Evolutionary conservation across 2,113 vertebrate species (phyloP).

Genomic region (Spilogale gracilis): DNA sequence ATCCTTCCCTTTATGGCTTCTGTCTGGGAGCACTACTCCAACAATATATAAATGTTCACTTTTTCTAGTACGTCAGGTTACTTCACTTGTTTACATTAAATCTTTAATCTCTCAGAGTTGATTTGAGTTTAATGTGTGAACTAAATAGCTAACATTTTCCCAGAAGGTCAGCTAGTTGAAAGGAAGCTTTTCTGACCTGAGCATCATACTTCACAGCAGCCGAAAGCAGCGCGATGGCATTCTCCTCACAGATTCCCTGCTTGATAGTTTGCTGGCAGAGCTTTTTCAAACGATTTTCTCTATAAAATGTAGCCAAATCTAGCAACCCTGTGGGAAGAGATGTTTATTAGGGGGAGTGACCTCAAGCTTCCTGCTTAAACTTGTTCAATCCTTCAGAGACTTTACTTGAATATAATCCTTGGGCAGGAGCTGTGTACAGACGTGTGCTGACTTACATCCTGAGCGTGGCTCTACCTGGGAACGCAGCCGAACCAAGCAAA

Average conservation of each 20-base stretch:
- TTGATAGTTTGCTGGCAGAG: conserved; percentile 99
- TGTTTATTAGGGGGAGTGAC: background rate
- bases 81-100: background rate
- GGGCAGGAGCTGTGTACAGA: background rate
- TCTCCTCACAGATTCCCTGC: conserved; percentile 98
- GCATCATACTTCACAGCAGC: conserved; percentile 98
- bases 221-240: conserved; percentile 96
- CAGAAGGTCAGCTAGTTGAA: background rate
- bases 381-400: background rate
- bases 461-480: background rate
- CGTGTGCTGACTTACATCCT: rapidly evolving
- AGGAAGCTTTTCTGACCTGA: conserved; percentile 89
- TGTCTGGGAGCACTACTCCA: background rate
- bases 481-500: background rate
- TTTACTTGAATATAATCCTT: background rate
- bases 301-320: conserved; percentile 96
- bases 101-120: background rate
- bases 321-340: conserved; percentile 90
- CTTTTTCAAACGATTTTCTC: conserved; percentile 95
- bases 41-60: background rate
- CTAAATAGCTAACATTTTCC: background rate
- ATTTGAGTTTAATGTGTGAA: background rate
- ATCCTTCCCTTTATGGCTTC: background rate
- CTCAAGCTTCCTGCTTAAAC: conserved; percentile 1
- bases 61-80: background rate